Conservation (phyloP, 2,888 invertebrate genomes). For the Ophion slaviceki region DNA sequence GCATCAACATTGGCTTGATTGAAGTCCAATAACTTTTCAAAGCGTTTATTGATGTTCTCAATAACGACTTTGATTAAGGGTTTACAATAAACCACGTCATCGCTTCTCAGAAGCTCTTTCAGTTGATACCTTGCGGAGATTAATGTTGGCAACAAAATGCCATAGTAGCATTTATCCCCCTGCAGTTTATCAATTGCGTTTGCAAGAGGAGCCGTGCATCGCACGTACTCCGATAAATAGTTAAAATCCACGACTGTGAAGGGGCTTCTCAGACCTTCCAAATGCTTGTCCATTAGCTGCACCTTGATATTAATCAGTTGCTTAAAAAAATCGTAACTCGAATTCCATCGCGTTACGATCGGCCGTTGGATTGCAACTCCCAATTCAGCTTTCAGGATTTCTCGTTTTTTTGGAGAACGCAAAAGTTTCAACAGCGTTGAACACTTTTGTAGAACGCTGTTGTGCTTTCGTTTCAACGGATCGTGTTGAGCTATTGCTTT, state of each 20-base stretch:
- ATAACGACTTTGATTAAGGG: too few species aligned
- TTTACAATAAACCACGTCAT: too few species aligned
- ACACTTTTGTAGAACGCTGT: neutral
- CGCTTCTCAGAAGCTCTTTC: too few species aligned
- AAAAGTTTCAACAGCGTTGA: neutral
- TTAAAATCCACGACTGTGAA: conserved; percentile 8
- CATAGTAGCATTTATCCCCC: conserved; percentile 20
- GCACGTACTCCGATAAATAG: conserved; percentile 6
- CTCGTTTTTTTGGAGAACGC: too few species aligned
- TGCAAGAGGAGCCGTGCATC: conserved; percentile 21
- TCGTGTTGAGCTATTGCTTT: neutral
- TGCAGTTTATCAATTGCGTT: conserved; percentile 12
- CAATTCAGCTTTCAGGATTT: too few species aligned
- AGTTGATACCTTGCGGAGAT: neutral
- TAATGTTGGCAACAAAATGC: conserved; percentile 1
- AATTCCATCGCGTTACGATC: too few species aligned
- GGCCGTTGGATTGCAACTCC: too few species aligned
- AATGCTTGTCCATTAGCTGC: too few species aligned
- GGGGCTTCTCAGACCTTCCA: neutral
- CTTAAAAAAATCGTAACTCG: too few species aligned
- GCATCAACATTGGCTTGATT: neutral
- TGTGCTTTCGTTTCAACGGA: neutral
- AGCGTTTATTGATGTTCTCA: too few species aligned
- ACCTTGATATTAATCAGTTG: too few species aligned
- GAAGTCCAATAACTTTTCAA: neutral